Percentiles rank a stretch among this genome's conserved stretches.
These are phyloP conservation scores for Pseudolaguvia tuberculata DNA, from an alignment of 2,113 vertebrate genomes.

Conservation along the genomic window DNA sequence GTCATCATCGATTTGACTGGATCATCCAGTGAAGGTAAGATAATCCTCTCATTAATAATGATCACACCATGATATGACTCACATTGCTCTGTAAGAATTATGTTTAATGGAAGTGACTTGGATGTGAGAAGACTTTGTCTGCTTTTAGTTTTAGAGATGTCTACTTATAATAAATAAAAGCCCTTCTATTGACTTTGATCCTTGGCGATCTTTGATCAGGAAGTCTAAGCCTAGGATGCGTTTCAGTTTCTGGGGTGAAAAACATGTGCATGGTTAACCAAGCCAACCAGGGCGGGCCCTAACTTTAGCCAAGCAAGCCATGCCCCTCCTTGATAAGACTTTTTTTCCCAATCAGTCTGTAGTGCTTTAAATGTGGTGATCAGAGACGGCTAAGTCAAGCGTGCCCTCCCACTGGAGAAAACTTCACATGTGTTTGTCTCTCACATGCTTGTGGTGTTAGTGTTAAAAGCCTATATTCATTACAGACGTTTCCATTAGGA, in stretches of 20 bases:
- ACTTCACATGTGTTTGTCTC: conserved; percentile 1
- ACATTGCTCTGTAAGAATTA: neutral
- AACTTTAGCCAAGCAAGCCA: conserved; percentile 25
- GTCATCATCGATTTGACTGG: conserved; percentile 87
- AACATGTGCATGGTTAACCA: conserved; percentile 13
- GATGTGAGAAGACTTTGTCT: neutral
- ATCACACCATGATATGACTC: neutral
- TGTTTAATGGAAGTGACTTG: neutral
- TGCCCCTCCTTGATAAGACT: neutral
- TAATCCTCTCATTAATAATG: neutral
- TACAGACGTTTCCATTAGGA: neutral
- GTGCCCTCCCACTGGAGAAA: conserved; percentile 18
- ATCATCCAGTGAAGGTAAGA: conserved; percentile 84
- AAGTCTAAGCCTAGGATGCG: conserved; percentile 9
- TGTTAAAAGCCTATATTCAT: neutral
- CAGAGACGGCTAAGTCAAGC: conserved; percentile 19
- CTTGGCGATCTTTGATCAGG: neutral
- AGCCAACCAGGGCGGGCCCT: conserved; percentile 25
- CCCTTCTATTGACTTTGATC: neutral
- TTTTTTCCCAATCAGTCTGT: conserved; percentile 10
- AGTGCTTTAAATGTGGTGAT: conserved; percentile 19
- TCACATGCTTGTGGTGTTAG: conserved; percentile 1
- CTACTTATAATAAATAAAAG: neutral
- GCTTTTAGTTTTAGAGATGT: neutral
- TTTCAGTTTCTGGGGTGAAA: neutral